Evolutionary conservation across 2,113 vertebrate genomes (phyloP), one percentile per base, ranked within the genome.

Genomic region (Cardinalis cardinalis): DNA sequence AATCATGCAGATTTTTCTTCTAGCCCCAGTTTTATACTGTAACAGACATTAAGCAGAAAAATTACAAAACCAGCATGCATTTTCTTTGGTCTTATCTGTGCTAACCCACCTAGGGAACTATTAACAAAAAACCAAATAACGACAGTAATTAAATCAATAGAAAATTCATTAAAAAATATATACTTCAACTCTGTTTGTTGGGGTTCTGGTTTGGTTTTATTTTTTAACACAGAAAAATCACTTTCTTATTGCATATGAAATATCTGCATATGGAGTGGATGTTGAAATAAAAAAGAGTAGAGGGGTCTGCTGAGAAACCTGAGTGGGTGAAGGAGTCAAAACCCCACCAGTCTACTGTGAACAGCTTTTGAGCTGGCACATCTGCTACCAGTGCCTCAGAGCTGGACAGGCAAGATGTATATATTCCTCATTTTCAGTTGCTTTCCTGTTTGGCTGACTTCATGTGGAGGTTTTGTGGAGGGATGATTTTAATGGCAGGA

Each of bases 401-500:
- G 17, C 51, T 49, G 80, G 36, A 48, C 32, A 77, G 46, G 16
- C 49, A 72, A 92, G 51, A 69, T 59, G 14, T 36, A 53, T 19
- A 65, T 58, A 75, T 51, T 71, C 34, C 32, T 17, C 23, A 8
- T 60, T 88, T 92, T 84, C 43, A 43, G n/a, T 70, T 49, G 9
- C 60, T 88, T 95, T 88, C 83, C 66, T 91, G 28, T 29, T 52
- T 91, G 38, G 24, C 43, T 91, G 48, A 55, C 64, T 91, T 87
- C 81, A 38, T 63, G 21, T 8, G 31, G 85, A 88, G 69, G 73
- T 93, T 92, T 92, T 91, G 65, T 46, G 63, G 40, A 71, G 29
- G 65, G 86, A 87, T 56, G 72, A 90, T 94, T 88, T 96, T 83
- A 91, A 87, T 65, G 77, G 74, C 90, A 92, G 56, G 40, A 83